A percentile compares a stretch with the other conserved stretches of the same genome.
Evolutionary conservation across 1,140 invertebrate genomes (phyloP).

Genomic region (Bathynomus jamesi): DNA sequence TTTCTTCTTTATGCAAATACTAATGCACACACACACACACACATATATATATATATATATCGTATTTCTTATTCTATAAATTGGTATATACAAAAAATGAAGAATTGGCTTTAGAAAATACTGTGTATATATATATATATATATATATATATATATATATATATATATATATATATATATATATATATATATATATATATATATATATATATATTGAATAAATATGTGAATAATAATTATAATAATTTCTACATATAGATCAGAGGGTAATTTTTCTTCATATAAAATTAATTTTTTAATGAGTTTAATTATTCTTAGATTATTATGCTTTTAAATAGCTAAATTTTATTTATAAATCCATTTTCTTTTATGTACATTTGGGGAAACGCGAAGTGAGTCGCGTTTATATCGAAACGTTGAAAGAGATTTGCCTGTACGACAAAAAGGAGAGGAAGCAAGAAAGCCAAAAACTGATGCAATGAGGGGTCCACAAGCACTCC

Average conservation of each 20-base stretch:
- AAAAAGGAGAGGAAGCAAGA: neutral
- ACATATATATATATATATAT: neutral
- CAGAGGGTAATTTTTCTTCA: too few relatives aligned
- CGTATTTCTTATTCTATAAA: too few relatives aligned
- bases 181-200: neutral
- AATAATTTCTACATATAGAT: neutral
- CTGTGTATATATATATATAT: neutral
- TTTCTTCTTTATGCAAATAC: neutral
- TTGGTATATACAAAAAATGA: too few relatives aligned
- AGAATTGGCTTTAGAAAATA: too few relatives aligned
- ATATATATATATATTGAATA: neutral
- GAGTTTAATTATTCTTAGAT: too few relatives aligned
- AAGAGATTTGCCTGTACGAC: neutral
- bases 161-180: neutral
- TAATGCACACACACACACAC: neutral
- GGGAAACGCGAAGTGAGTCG: neutral
- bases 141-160: neutral
- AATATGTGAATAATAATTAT: neutral
- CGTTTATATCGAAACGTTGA: neutral
- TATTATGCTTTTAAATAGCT: neutral
- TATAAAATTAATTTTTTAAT: too few relatives aligned
- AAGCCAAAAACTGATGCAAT: neutral
- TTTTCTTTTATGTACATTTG: neutral
- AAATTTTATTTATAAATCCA: neutral
- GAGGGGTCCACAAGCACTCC: neutral